These are phyloP conservation scores for Agrotis ipsilon DNA, from an alignment of 2,888 invertebrate species.

Conservation along the genomic window DNA sequence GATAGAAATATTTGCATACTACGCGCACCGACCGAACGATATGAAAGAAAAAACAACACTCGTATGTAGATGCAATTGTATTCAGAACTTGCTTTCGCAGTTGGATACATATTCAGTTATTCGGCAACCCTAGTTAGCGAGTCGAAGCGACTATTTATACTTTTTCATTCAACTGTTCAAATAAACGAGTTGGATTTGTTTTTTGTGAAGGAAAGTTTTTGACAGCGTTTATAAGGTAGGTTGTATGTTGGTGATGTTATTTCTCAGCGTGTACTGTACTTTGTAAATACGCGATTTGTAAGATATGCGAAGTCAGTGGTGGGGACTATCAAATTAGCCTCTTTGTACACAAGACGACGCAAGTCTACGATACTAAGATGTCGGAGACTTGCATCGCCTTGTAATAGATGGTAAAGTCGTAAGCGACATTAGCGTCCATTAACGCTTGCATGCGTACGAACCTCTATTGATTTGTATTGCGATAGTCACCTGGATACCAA, in stretches of 20 bases:
- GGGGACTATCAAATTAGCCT: too few relatives aligned
- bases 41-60: conserved; percentile 73
- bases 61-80: conserved; percentile 63
- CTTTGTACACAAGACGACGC: too few relatives aligned
- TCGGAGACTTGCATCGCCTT: too few relatives aligned
- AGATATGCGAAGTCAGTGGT: too few relatives aligned
- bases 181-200: conserved; percentile 42
- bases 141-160: conserved; percentile 49
- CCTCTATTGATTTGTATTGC: too few relatives aligned
- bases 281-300: too few relatives aligned
- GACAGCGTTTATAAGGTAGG: conserved; percentile 10
- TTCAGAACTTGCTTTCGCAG: conserved; percentile 59
- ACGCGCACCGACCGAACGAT: conserved; percentile 72
- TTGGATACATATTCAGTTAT: conserved; percentile 65
- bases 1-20: conserved; percentile 84
- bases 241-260: too few relatives aligned
- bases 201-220: conserved; percentile 27
- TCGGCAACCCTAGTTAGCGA: conserved; percentile 60
- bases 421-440: too few relatives aligned
- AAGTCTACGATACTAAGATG: too few relatives aligned
- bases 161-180: conserved; percentile 50
- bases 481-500: too few relatives aligned
- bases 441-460: too few relatives aligned
- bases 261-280: neutral
- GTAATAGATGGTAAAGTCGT: too few relatives aligned